Evolutionary conservation across 1,140 invertebrate species (phyloP).

Genomic region (Aphaenogaster floridana): DNA sequence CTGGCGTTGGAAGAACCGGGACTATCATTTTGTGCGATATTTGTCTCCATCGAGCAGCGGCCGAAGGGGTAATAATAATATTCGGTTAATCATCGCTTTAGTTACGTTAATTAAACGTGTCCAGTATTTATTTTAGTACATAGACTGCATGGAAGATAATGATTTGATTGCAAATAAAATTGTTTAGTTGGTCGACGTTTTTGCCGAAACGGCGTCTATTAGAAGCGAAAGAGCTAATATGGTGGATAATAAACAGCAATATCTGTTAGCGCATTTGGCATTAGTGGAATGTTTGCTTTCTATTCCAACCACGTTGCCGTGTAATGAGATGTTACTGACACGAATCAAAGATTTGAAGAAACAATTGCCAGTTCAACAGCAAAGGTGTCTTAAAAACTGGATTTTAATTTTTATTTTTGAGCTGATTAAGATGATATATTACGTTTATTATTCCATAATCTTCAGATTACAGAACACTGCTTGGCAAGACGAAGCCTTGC

Average conservation of each 20-base stretch:
- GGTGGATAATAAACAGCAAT: slow-evolving; percentile 81
- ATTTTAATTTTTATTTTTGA: not conserved
- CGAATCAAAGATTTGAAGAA: slow-evolving; percentile 74
- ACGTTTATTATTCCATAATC: not conserved
- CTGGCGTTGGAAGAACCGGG: slow-evolving; percentile 91
- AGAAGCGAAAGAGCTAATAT: slow-evolving; percentile 79
- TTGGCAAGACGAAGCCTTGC: slow-evolving; percentile 77
- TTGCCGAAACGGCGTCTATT: slow-evolving; percentile 68
- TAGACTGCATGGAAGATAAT: not conserved
- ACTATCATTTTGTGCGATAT: slow-evolving; percentile 88
- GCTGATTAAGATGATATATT: not conserved
- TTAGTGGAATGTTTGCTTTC: slow-evolving; percentile 78
- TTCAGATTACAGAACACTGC: slow-evolving; percentile 71
- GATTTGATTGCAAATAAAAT: slow-evolving; percentile 32
- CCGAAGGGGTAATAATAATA: slow-evolving; percentile 71
- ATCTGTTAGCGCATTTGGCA: slow-evolving; percentile 78
- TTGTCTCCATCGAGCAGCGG: slow-evolving; percentile 77
- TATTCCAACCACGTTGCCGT: slow-evolving; percentile 71
- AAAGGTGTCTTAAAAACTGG: slow-evolving; percentile 58
- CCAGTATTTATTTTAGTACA: not conserved
- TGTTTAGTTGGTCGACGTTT: slow-evolving; percentile 76
- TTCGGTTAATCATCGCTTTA: not conserved
- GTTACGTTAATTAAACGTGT: not conserved
- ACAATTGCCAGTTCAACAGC: slow-evolving; percentile 66
- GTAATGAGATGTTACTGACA: slow-evolving; percentile 68